These are phyloP conservation scores for Campoletis sonorensis DNA, from an alignment of 1,140 invertebrate species.

Conservation along the genomic window DNA sequence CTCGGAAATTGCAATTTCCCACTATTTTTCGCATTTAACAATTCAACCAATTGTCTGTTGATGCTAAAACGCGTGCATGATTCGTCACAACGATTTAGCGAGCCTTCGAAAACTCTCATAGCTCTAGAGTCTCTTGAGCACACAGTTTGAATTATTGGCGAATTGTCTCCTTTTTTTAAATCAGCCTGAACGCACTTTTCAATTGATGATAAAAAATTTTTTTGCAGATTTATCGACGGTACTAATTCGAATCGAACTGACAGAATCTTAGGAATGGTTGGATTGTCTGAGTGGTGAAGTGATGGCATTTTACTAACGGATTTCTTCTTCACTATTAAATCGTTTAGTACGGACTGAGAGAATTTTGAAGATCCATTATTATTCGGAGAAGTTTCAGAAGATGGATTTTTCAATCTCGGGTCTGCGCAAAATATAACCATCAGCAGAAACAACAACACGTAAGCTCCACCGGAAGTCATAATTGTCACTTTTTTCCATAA, in stretches of 20 bases:
- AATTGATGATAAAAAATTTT: neutral
- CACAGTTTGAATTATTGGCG: neutral
- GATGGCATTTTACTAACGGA: neutral
- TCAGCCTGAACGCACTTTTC: neutral
- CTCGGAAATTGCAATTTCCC: neutral
- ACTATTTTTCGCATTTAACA: neutral
- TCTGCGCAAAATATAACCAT: conserved; percentile 36
- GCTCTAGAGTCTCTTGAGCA: neutral
- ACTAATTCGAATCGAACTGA: conserved; percentile 1
- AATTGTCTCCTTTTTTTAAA: neutral
- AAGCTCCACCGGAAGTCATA: conserved; percentile 8
- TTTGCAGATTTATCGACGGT: conserved; percentile 8
- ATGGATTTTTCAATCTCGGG: conserved; percentile 21
- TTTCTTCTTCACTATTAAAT: neutral
- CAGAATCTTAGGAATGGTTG: neutral
- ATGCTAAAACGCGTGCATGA: conserved; percentile 1
- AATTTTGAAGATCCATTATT: neutral
- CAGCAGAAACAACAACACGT: conserved; percentile 25
- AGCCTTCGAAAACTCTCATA: neutral
- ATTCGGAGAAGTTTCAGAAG: neutral
- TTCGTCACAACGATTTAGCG: neutral
- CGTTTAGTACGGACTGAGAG: neutral
- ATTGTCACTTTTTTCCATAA: conserved; percentile 35
- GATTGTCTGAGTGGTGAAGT: neutral
- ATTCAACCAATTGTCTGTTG: conserved; percentile 3